phyloP scores from a whole-genome alignment of 2,113 vertebrate genomes.

The Dendrocopos noguchii region DNA sequence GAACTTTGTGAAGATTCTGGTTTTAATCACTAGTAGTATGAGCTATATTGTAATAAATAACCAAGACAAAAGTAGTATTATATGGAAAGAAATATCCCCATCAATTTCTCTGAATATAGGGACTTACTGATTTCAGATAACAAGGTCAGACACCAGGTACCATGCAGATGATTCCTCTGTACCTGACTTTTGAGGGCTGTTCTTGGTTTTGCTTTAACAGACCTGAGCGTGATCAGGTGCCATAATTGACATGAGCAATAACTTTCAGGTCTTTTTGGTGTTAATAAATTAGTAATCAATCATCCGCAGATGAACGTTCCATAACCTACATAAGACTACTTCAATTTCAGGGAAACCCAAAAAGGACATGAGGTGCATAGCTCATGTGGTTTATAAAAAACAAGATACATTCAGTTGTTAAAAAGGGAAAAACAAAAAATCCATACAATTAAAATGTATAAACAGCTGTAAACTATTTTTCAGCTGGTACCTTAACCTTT shows the following conservation, averaged over 20 bases:
- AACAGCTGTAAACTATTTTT: background rate
- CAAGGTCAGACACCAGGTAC: background rate
- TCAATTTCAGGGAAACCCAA: background rate
- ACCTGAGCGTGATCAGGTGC: accelerated
- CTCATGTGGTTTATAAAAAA: background rate
- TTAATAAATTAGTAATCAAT: background rate
- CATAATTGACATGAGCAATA: background rate
- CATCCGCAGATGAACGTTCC: background rate
- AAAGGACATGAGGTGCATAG: background rate
- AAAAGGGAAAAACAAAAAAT: background rate
- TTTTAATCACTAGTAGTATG: background rate
- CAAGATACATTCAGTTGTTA: background rate
- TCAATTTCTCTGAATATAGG: background rate
- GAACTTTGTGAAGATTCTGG: background rate
- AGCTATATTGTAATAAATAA: background rate
- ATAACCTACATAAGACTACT: background rate
- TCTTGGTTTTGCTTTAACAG: background rate
- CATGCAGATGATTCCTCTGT: background rate
- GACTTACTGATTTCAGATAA: background rate
- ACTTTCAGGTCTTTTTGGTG: background rate
- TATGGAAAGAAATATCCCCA: background rate
- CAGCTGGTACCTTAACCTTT: background rate
- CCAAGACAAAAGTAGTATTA: background rate
- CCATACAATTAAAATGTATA: background rate
- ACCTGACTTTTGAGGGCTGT: background rate